These are phyloP conservation scores for Paraescarpia echinospica DNA, from an alignment of 1,140 invertebrate genomes.

Conservation along the genomic window DNA sequence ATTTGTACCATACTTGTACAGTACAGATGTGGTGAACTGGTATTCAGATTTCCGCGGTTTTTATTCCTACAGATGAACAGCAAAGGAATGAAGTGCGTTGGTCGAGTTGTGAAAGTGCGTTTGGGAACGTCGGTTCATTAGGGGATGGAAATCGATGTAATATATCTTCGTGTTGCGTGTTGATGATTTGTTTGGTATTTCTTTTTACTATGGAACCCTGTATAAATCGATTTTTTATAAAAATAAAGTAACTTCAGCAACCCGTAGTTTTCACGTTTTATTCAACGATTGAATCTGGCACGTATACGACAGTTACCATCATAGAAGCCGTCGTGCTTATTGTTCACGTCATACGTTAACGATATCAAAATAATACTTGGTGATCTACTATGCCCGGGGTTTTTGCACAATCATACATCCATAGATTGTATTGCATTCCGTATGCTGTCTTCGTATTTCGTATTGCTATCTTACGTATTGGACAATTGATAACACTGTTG, in stretches of 20 bases:
- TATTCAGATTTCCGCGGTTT: neutral
- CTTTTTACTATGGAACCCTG: neutral
- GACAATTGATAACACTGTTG: no score
- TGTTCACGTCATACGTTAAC: neutral
- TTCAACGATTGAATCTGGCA: neutral
- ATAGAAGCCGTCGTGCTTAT: neutral
- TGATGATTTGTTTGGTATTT: neutral
- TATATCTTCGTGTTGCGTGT: neutral
- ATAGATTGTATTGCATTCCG: no score
- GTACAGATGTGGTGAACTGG: neutral
- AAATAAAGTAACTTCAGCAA: conserved; percentile 1
- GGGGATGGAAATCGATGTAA: neutral
- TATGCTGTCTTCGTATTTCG: neutral
- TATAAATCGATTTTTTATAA: neutral
- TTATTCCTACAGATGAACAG: neutral
- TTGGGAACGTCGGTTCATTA: neutral
- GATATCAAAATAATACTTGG: no score
- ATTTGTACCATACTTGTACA: neutral
- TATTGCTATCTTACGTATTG: neutral
- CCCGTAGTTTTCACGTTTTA: neutral
- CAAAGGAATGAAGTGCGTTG: neutral
- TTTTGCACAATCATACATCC: no score
- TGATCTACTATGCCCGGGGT: no score
- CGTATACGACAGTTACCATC: neutral
- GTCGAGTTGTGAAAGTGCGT: neutral